Evolutionary conservation across 1,140 invertebrate genomes (phyloP).

Genomic region (Phenacoccus solenopsis): DNA sequence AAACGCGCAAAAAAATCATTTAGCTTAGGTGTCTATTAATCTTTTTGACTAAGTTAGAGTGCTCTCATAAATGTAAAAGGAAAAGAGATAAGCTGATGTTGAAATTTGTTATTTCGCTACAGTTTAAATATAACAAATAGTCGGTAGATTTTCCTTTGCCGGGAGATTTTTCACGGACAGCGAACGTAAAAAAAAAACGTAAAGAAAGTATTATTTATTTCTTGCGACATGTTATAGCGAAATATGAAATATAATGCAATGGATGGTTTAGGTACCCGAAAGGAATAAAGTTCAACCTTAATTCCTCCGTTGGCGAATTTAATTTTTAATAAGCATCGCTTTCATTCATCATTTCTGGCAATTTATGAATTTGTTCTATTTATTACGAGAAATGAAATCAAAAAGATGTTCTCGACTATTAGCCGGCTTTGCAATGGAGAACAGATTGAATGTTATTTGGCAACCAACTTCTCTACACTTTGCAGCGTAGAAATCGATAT

Average conservation of each 20-base stretch:
- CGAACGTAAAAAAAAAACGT: neutral
- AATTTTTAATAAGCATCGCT: neutral
- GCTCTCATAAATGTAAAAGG: neutral
- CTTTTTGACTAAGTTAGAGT: neutral
- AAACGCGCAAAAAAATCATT: neutral
- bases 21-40: neutral
- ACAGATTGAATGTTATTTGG: no score
- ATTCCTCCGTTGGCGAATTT: no score
- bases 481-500: no score
- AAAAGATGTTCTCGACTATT: no score
- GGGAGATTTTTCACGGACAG: neutral
- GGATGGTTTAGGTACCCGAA: neutral
- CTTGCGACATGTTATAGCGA: neutral
- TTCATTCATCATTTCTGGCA: no score
- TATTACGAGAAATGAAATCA: no score
- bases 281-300: neutral
- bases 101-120: neutral
- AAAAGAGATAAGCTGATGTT: neutral
- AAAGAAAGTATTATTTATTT: neutral
- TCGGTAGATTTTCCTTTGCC: neutral
- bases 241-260: neutral
- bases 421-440: no score
- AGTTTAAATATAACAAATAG: constrained; percentile 3
- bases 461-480: no score
- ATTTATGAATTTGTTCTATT: no score